These are phyloP conservation scores for Mimumesa dahlbomi DNA, from an alignment of 2,888 invertebrate species.

Conservation along the genomic window DNA sequence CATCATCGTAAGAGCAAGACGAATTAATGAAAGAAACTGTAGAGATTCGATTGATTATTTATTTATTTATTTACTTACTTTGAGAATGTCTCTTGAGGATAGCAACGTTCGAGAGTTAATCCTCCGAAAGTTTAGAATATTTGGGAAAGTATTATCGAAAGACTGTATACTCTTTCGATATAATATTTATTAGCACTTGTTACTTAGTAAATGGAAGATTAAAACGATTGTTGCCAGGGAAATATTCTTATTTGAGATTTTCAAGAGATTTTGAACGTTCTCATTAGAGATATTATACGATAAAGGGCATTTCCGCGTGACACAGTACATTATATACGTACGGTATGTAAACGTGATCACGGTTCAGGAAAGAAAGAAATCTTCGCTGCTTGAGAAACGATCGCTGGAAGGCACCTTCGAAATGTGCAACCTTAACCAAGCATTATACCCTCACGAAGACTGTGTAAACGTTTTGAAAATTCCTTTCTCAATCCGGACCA, in stretches of 20 bases:
- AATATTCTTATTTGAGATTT: constrained; percentile 10
- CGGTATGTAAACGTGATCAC: constrained; percentile 2
- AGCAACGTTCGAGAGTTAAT: no score
- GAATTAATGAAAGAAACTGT: no score
- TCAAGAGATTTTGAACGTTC: constrained; percentile 20
- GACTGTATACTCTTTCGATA: constrained; percentile 22
- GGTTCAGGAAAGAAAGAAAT: neutral
- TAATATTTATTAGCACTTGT: constrained; percentile 35
- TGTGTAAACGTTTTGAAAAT: constrained; percentile 4
- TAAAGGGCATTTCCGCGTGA: constrained; percentile 38
- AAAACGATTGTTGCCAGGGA: constrained; percentile 17
- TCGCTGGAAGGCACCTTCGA: constrained; percentile 14
- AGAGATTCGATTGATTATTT: neutral
- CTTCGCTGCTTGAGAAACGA: neutral
- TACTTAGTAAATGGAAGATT: constrained; percentile 7
- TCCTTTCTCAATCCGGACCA: constrained; percentile 31
- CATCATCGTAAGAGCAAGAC: constrained; percentile 79
- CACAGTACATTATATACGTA: constrained; percentile 13
- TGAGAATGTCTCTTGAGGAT: neutral
- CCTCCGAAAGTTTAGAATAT: constrained; percentile 29
- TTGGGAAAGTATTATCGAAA: constrained; percentile 33
- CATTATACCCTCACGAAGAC: constrained; percentile 22
- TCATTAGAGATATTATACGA: constrained; percentile 26
- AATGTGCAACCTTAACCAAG: constrained; percentile 19
- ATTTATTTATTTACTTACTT: no score